Conservation (phyloP, 2,113 vertebrate genomes). For the Sinocyclocheilus maitianheensis region DNA sequence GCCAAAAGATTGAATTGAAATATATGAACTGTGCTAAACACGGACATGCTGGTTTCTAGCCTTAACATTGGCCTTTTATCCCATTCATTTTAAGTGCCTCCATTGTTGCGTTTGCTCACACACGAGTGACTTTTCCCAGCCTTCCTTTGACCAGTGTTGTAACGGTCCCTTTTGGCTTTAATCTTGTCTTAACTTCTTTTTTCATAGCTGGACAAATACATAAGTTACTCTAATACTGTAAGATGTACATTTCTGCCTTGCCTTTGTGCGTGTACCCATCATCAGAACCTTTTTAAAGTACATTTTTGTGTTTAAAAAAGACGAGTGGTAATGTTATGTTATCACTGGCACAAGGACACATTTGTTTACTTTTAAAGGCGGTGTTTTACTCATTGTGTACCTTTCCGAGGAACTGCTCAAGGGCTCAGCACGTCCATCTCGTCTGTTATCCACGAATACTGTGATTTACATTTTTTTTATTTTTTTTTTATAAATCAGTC, state of each 20-base stretch:
- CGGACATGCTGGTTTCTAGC: constrained; percentile 65
- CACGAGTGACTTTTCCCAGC: neutral
- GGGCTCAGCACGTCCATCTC: neutral
- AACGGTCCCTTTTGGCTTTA: neutral
- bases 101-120: constrained; percentile 53
- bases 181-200: constrained; percentile 2
- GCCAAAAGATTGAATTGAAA: constrained; percentile 2
- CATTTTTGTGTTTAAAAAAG: constrained; percentile 18
- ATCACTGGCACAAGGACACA: neutral
- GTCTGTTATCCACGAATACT: constrained; percentile 8
- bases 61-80: constrained; percentile 38
- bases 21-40: constrained; percentile 26
- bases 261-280: neutral
- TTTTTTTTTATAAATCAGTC: constrained; percentile 16
- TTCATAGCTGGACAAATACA: neutral
- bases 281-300: neutral
- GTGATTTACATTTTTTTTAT: constrained; percentile 25
- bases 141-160: neutral
- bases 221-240: constrained; percentile 5
- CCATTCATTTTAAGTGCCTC: constrained; percentile 71
- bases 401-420: neutral
- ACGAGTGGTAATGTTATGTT: neutral
- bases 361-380: constrained; percentile 15
- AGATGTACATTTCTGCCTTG: constrained; percentile 28
- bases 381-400: constrained; percentile 1